Evolutionary conservation across 2,888 invertebrate genomes (phyloP).

Genomic region (Prenolepis imparis): DNA sequence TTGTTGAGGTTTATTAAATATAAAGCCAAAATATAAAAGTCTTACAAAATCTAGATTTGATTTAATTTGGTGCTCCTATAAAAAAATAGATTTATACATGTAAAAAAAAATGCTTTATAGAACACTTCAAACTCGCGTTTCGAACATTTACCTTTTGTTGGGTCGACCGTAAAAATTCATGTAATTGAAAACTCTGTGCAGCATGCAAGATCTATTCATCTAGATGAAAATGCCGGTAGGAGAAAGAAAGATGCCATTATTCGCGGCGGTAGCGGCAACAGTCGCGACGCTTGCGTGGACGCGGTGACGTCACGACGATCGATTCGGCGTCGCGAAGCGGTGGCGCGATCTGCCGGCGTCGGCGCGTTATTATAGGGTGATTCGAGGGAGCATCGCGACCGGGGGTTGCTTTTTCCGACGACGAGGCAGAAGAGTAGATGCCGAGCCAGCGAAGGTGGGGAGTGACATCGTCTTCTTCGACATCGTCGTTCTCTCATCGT

Average conservation of each 20-base stretch:
- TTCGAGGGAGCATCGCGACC: constrained; percentile 74
- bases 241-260: constrained; percentile 47
- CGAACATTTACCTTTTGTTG: background rate
- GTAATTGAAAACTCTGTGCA: background rate
- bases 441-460: constrained; percentile 68
- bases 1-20: background rate
- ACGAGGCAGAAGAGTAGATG: constrained; percentile 66
- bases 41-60: background rate
- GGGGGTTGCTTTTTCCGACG: constrained; percentile 67
- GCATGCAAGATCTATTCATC: constrained; percentile 29
- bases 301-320: constrained; percentile 80
- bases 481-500: constrained; percentile 30
- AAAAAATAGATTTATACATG: background rate
- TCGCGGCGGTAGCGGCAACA: background rate
- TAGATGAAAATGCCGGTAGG: background rate
- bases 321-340: constrained; percentile 76
- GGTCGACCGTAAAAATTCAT: constrained; percentile 2
- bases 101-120: background rate
- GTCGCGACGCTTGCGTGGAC: constrained; percentile 69
- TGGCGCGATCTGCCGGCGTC: constrained; percentile 82
- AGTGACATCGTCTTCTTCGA: constrained; percentile 36
- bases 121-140: background rate
- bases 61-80: background rate
- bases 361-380: constrained; percentile 71
- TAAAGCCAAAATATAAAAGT: background rate